A percentile compares a stretch with the other conserved stretches of the same genome.
Conservation (phyloP, 2,113 vertebrate genomes). For the Halichoerus grypus region DNA sequence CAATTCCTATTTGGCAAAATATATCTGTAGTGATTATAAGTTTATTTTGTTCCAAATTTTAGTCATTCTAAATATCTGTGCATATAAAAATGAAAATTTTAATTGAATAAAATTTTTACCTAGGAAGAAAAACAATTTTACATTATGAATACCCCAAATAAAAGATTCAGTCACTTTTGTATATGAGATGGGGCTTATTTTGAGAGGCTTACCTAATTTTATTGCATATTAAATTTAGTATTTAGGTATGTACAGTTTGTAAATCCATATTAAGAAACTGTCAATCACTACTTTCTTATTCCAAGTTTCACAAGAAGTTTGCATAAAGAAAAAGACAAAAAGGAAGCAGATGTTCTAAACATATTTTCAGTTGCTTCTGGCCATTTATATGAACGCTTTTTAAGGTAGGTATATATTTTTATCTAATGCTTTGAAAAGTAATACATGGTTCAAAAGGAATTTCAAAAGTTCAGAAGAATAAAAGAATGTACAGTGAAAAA, state of each 20-base stretch:
- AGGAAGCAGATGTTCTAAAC: conserved; percentile 92
- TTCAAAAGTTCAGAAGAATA: not conserved
- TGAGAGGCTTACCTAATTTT: not conserved
- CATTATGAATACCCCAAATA: not conserved
- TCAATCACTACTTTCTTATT: conserved; percentile 58
- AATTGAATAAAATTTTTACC: not conserved
- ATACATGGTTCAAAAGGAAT: not conserved
- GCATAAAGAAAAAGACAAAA: conserved; percentile 86
- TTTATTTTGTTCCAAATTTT: not conserved
- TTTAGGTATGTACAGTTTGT: not conserved
- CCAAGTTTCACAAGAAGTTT: conserved; percentile 91
- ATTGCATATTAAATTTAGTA: not conserved
- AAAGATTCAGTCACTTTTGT: not conserved
- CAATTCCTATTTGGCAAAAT: conserved; percentile 10
- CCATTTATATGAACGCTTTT: conserved; percentile 98
- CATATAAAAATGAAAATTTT: conserved; percentile 14
- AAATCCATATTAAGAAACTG: conserved; percentile 5
- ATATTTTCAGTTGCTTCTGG: conserved; percentile 99
- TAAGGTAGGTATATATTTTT: conserved; percentile 89
- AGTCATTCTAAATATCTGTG: not conserved
- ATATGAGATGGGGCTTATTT: not conserved
- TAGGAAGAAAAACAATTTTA: not conserved
- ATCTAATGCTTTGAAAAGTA: conserved; percentile 46
- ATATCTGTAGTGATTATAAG: not conserved
- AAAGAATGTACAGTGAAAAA: not conserved